Evolutionary conservation across 2,797 vertebrate genomes (phyloP).

Genomic region (Cichlasoma orientale): DNA sequence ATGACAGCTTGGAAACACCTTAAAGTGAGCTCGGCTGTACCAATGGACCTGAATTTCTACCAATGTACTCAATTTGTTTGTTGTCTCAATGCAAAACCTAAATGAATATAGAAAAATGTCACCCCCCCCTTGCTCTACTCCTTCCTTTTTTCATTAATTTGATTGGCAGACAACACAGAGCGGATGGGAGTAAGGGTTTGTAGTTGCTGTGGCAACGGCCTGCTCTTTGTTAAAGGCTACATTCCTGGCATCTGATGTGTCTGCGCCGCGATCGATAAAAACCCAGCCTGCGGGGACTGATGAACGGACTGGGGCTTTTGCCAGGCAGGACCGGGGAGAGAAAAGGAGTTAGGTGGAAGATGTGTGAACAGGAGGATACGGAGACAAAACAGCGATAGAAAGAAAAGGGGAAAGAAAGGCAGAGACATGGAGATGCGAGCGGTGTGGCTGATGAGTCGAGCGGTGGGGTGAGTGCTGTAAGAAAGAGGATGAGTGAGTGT

Average conservation of each 20-base stretch:
- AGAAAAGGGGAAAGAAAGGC: conserved; percentile 13
- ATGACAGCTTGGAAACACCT: conserved; percentile 68
- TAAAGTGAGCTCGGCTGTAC: conserved; percentile 26
- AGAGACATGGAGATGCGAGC: conserved; percentile 48
- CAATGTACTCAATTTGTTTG: conserved; percentile 44
- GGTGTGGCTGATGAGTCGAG: conserved; percentile 47
- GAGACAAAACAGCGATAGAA: conserved; percentile 49
- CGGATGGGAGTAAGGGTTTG: conserved; percentile 77
- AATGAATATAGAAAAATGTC: conserved; percentile 46
- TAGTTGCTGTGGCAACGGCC: conserved; percentile 83
- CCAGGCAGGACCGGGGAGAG: conserved; percentile 49
- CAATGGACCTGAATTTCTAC: conserved; percentile 37
- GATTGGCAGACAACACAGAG: conserved; percentile 78
- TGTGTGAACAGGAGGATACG: conserved; percentile 47
- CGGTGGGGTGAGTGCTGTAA: conserved; percentile 57
- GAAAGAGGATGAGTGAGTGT: conserved; percentile 17
- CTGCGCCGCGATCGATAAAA: conserved; percentile 75
- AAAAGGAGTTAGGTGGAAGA: conserved; percentile 58
- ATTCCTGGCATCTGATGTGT: conserved; percentile 80
- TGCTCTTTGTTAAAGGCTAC: conserved; percentile 81
- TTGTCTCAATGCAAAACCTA: conserved; percentile 3
- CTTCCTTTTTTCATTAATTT: conserved; percentile 74
- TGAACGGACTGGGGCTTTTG: conserved; percentile 61
- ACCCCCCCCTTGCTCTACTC: conserved; percentile 17
- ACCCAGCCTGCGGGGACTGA: conserved; percentile 67